Evolutionary conservation across 37 sponge, comb jelly and placozoan species (phyloP).

Genomic region (Tethya wilhelma): DNA sequence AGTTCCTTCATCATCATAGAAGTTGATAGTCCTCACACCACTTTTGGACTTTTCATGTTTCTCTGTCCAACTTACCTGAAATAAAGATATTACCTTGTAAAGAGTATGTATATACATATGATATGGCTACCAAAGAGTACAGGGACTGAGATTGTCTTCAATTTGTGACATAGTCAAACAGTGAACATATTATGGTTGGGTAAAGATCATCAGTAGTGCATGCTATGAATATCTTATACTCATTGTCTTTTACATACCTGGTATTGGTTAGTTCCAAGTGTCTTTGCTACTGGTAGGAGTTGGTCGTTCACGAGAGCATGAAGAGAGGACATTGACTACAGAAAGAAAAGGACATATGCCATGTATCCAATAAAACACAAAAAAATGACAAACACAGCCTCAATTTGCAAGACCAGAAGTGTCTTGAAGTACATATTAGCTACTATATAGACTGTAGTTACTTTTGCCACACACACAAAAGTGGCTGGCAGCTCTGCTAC

Average conservation of each 20-base stretch:
- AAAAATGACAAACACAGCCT: too few relatives aligned
- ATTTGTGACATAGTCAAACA: not conserved
- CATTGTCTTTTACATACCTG: conserved; percentile 62
- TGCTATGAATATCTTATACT: too few relatives aligned
- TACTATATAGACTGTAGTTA: too few relatives aligned
- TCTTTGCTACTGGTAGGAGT: conserved; percentile 51
- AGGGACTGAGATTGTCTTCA: not conserved
- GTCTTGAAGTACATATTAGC: too few relatives aligned
- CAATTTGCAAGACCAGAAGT: too few relatives aligned
- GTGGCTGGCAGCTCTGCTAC: too few relatives aligned
- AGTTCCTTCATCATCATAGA: conserved; percentile 72
- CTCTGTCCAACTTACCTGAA: conserved; percentile 68
- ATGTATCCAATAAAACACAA: not conserved
- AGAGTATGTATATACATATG: not conserved
- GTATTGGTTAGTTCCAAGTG: conserved; percentile 43
- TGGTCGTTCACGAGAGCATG: conserved; percentile 52
- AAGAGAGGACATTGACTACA: conserved; percentile 16
- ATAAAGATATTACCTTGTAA: not conserved
- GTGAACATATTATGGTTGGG: not conserved
- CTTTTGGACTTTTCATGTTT: conserved; percentile 35
- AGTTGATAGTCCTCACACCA: conserved; percentile 61
- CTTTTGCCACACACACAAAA: too few relatives aligned
- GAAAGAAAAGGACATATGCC: too few relatives aligned
- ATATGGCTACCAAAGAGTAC: not conserved
- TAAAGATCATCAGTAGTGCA: too few relatives aligned